phyloP scores from a whole-genome alignment of 2,113 vertebrate species.

The Phyllostomus hastatus region DNA sequence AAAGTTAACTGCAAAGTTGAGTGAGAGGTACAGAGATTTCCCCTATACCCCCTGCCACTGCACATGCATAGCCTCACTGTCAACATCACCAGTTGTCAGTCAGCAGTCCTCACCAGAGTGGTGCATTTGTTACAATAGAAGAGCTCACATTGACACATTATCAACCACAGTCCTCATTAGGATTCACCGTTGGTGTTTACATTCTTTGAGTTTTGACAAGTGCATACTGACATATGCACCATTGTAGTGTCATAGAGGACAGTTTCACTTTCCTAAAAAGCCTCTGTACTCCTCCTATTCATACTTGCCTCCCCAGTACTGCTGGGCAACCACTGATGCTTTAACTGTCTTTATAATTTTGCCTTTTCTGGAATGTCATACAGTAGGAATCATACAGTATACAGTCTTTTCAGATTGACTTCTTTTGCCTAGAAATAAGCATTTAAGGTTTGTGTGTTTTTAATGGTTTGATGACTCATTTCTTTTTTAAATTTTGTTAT shows the following conservation, averaged over 20 bases:
- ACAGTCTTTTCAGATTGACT: background rate
- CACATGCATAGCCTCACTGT: background rate
- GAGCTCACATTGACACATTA: background rate
- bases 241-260: background rate
- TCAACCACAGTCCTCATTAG: background rate
- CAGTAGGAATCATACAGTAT: background rate
- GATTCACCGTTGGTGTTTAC: background rate
- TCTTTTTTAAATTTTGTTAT: background rate
- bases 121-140: background rate
- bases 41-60: background rate
- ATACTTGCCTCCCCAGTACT: background rate
- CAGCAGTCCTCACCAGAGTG: background rate
- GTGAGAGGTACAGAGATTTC: background rate
- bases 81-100: background rate
- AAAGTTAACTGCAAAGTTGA: background rate
- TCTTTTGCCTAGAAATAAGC: background rate
- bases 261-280: background rate
- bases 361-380: background rate
- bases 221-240: background rate
- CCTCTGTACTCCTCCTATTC: background rate
- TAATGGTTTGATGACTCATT: background rate
- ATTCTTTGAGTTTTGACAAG: background rate
- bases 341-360: background rate
- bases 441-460: background rate
- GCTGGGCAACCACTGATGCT: background rate